Percentiles rank a stretch among this genome's conserved stretches.
Conservation (phyloP, 1,140 invertebrate species). For the Acromyrmex echinatior region DNA sequence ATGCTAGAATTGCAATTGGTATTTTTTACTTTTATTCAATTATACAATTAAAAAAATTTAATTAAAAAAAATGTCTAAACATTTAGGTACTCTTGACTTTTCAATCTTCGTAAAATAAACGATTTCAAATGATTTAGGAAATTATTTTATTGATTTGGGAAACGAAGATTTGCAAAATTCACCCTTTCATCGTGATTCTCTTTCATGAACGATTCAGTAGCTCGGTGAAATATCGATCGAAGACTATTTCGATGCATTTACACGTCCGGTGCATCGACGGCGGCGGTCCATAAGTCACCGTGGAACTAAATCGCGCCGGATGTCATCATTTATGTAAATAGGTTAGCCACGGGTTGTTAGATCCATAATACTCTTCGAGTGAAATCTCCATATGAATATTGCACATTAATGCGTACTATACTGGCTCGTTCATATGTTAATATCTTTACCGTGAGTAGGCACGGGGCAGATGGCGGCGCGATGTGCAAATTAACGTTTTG, state of each 20-base stretch:
- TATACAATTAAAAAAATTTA: not conserved
- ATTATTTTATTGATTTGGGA: not conserved
- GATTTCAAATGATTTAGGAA: not conserved
- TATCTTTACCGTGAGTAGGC: conserved; percentile 59
- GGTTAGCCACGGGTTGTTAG: conserved; percentile 79
- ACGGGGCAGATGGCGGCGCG: conserved; percentile 6
- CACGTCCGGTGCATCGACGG: conserved; percentile 58
- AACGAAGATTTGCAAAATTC: conserved; percentile 28
- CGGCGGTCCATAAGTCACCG: conserved; percentile 51
- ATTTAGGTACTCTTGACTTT: too few species aligned
- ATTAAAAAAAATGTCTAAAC: not conserved
- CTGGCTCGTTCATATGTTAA: conserved; percentile 79
- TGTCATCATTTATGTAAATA: conserved; percentile 79
- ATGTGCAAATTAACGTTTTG: conserved; percentile 69
- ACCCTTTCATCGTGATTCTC: conserved; percentile 12
- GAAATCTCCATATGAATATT: conserved; percentile 81
- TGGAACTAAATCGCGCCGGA: conserved; percentile 74
- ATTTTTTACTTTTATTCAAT: not conserved
- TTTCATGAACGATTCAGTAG: conserved; percentile 43
- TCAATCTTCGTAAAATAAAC: not conserved
- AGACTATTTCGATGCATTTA: conserved; percentile 67
- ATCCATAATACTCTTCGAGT: conserved; percentile 79
- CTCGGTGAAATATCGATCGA: conserved; percentile 46
- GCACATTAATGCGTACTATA: conserved; percentile 74
- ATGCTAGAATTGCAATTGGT: not conserved